Percentiles rank a stretch among this genome's conserved stretches.
Conservation (phyloP, 2,797 vertebrate genomes). For the Rhadinocentrus ornatus region DNA sequence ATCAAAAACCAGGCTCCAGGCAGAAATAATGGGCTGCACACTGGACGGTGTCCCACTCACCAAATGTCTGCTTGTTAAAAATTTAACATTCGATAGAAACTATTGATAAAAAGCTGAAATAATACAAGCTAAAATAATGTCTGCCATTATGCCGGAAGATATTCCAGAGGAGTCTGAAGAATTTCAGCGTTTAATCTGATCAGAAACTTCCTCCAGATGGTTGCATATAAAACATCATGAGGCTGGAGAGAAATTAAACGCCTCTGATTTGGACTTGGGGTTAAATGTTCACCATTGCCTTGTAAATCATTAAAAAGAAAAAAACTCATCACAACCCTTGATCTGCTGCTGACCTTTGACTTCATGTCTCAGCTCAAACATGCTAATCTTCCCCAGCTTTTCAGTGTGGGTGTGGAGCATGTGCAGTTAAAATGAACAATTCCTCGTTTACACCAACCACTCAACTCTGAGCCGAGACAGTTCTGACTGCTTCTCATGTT, state of each 20-base stretch:
- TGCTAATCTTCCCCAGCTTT: background rate
- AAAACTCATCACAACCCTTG: too few relatives aligned
- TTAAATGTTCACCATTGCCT: too few relatives aligned
- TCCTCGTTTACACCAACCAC: background rate
- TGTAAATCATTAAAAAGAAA: too few relatives aligned
- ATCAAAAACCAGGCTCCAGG: background rate
- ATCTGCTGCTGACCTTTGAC: background rate
- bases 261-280: too few relatives aligned
- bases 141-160: background rate
- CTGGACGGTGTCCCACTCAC: background rate
- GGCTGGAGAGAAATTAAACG: background rate
- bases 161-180: background rate
- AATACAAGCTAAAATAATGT: constrained; percentile 1
- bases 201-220: too few relatives aligned
- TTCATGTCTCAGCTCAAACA: background rate
- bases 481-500: too few relatives aligned
- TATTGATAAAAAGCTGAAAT: background rate
- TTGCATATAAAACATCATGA: too few relatives aligned
- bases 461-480: too few relatives aligned
- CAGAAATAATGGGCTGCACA: constrained; percentile 46
- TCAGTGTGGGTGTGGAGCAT: background rate
- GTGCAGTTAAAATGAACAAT: background rate
- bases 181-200: background rate
- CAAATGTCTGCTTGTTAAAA: constrained; percentile 35
- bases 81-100: constrained; percentile 8